Base-by-base conservation (phyloP, 2,113 vertebrate species). In the Pseudopodoces humilis region DNA sequence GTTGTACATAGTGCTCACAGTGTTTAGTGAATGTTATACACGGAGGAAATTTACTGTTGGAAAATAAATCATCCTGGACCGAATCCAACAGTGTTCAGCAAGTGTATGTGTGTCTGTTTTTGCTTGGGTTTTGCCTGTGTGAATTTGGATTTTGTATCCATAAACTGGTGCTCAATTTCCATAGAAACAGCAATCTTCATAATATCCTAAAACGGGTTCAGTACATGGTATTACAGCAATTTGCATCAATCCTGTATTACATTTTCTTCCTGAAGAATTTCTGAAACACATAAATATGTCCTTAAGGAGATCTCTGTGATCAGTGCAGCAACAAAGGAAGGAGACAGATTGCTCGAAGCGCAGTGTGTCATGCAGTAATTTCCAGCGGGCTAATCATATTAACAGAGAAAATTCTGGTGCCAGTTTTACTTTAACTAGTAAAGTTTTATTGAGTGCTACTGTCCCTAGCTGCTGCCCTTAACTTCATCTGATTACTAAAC, bases 391-490 rank as follows among this genome's bases (percentile, higher is more conserved):
- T 95, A 79, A 91, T 74, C 69, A 31, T 84, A 84, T 86, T 89
- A 91, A 82, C 86, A 91, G 82, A 59, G 53, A 86, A 95, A 91
- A 83, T 30, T 43, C 50, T 35, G 59, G 50, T 91, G 87, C 90
- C 52, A 63, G 63, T 64, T 96, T 88, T 83, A 75, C 58, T 94
- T 79, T 52, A 91, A 67, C 33, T 35, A 55, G 59, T 80, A 47
- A 83, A 58, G 31, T 91, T 95, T 91, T 91, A 85, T 83, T 80
- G 87, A 94, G 75, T 83, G 82, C 85, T 93, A 70, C 82, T 96
- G 87, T 92, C 87, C 79, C 43, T 59, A 80, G 60, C 68, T 86
- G 79, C 79, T 83, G 75, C 75, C 71, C 78, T 79, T 59, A 88
- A 81, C 72, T 84, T 78, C 9, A 5, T 58, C 20, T 86, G 71